Evolutionary conservation across 2,113 vertebrate species (phyloP), one percentile per base, ranked within the genome.

Genomic region (Heterotis niloticus): DNA sequence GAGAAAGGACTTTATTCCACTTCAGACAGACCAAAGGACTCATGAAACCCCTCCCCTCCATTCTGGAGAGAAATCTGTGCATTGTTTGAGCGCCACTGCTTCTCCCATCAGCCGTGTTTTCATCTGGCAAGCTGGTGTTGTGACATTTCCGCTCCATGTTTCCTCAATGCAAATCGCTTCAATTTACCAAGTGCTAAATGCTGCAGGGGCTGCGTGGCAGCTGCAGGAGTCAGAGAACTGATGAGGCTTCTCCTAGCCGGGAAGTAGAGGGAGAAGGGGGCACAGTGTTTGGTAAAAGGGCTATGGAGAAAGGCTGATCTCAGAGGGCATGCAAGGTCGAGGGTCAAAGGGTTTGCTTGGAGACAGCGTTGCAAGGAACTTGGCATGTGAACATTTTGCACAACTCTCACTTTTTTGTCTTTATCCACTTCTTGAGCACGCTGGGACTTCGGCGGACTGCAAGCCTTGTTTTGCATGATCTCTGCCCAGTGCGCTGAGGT

Each of bases 141-240:
- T 76, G 52, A 81, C 83, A 81, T 85, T 65, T 28, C 28, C 57
- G 67, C 66, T 72, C 79, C 69, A 81, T 84, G 83, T 78, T 80
- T 34, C 76, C 76, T 51, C 85, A 77, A 28, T 84, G 76, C 82
- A 82, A 80, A 83, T 66, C 56, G 51, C 73, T 82, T 77, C 83
- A 80, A 85, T 85, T 88, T 83, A 81, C 79, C 73, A 81, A 64
- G 81, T 20, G 81, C 81, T 87, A 85, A 89, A 84, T 88, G 86
- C 83, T 81, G 72, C 78, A 77, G 34, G 77, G 75, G 78, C 80
- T 75, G 64, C 54, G 75, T 75, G 75, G 64, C 78, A 54, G 79
- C 69, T 54, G 10, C 62, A 75, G 29, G 65, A 79, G 73, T 80
- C 78, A 34, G 67, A 28, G 66, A 26, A 44, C 14, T 34, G 26